A percentile compares a stretch with the other conserved stretches of the same genome.
Evolutionary conservation across 2,888 invertebrate species (phyloP).

Genomic region (Tinea pellionella): DNA sequence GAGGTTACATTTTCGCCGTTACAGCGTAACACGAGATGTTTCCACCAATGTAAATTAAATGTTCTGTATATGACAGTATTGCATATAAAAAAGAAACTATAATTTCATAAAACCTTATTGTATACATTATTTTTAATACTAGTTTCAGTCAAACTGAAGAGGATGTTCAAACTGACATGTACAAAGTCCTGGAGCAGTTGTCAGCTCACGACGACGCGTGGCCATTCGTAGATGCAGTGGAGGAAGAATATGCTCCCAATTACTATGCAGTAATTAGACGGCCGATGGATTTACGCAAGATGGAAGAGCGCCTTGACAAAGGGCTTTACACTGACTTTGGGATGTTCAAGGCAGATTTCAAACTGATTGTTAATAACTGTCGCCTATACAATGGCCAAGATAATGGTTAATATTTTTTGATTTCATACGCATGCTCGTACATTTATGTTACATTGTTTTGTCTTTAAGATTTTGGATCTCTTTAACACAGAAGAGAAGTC

Average conservation of each 20-base stretch:
- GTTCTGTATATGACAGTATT: too few species aligned
- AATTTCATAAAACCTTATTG: too few species aligned
- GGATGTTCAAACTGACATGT: constrained; percentile 89
- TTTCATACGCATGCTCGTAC: background rate
- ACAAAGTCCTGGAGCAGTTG: constrained; percentile 89
- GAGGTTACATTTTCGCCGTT: too few species aligned
- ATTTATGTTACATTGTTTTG: background rate
- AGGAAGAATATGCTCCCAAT: constrained; percentile 92
- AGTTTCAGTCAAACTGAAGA: constrained; percentile 86
- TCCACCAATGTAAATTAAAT: too few species aligned
- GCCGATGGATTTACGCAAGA: constrained; percentile 89
- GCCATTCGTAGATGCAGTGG: constrained; percentile 94
- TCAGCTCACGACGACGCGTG: constrained; percentile 92
- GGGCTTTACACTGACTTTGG: constrained; percentile 83
- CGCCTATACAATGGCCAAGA: constrained; percentile 92
- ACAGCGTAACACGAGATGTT: too few species aligned
- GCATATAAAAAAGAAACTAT: too few species aligned
- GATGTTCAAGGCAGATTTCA: constrained; percentile 89
- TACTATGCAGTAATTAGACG: constrained; percentile 79
- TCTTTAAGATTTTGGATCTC: background rate
- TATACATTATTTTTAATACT: too few species aligned
- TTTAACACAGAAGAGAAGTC: too few species aligned
- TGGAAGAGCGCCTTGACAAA: constrained; percentile 87
- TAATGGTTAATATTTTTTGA: constrained; percentile 73
- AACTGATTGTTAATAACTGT: constrained; percentile 93